These are phyloP conservation scores for Globodera rostochiensis DNA, from an alignment of 1,140 invertebrate species.

Conservation along the genomic window DNA sequence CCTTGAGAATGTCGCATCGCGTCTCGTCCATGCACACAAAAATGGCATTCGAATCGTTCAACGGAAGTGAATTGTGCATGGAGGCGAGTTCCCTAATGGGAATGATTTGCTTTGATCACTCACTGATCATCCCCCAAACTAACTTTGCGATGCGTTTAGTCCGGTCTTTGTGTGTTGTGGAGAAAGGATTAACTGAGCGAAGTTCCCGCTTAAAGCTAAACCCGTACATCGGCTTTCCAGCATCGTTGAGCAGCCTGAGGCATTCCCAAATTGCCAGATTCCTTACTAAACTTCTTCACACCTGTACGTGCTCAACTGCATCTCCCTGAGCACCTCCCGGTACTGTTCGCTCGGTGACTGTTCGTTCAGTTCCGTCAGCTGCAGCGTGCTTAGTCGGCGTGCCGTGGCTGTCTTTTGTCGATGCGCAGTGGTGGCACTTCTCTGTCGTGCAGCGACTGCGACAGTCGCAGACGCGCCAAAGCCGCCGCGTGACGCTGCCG, in stretches of 20 bases:
- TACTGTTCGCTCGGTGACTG: constrained; percentile 37
- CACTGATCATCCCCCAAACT: not conserved
- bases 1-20: constrained; percentile 66
- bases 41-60: constrained; percentile 89
- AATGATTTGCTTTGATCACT: not conserved
- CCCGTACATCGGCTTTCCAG: constrained; percentile 55
- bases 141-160: constrained; percentile 85
- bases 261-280: constrained; percentile 17
- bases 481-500: not conserved
- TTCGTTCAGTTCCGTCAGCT: constrained; percentile 23
- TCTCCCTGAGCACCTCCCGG: constrained; percentile 41
- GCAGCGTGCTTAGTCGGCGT: constrained; percentile 24
- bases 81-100: constrained; percentile 81
- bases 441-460: not conserved
- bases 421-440: not conserved
- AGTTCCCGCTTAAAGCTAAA: constrained; percentile 64
- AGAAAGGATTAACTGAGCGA: constrained; percentile 63
- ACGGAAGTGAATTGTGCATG: constrained; percentile 85
- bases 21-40: constrained; percentile 97
- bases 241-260: constrained; percentile 59
- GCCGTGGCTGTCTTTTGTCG: constrained; percentile 21
- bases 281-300: not conserved
- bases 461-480: not conserved
- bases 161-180: constrained; percentile 69
- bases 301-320: constrained; percentile 37